Evolutionary conservation across 2,888 invertebrate species (phyloP).

Genomic region (Chironomus riparius): DNA sequence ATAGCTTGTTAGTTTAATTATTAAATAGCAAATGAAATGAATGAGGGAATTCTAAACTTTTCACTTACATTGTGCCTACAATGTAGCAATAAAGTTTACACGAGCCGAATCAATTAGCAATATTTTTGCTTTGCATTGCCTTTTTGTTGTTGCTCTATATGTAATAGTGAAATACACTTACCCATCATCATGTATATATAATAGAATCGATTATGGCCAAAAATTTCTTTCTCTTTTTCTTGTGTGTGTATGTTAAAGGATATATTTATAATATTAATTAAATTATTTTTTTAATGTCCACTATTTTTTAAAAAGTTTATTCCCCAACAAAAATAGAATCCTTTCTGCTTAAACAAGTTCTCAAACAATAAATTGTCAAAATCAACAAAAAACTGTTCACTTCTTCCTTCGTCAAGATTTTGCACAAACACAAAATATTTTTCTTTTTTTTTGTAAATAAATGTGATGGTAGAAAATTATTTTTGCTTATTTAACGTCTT

Average conservation of each 20-base stretch:
- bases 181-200: not conserved
- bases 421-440: constrained; percentile 3
- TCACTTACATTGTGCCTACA: not conserved
- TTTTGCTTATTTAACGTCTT: not conserved
- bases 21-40: not conserved
- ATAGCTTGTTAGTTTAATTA: not conserved
- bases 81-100: constrained; percentile 3
- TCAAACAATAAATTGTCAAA: no score
- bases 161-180: not conserved
- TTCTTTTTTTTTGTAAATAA: constrained; percentile 20
- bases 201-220: no score
- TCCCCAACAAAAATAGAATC: no score
- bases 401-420: not conserved
- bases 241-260: no score
- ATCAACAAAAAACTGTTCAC: not conserved
- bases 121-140: not conserved
- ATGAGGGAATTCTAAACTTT: not conserved
- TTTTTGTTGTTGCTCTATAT: not conserved
- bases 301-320: no score
- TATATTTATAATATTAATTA: no score
- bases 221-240: no score
- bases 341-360: no score
- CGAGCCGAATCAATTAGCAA: constrained; percentile 9
- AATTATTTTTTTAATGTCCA: no score
- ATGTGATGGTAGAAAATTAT: not conserved